These are phyloP conservation scores for Lepilemur septentrionalis DNA, from an alignment of 2,797 vertebrate species.

Conservation along the genomic window DNA sequence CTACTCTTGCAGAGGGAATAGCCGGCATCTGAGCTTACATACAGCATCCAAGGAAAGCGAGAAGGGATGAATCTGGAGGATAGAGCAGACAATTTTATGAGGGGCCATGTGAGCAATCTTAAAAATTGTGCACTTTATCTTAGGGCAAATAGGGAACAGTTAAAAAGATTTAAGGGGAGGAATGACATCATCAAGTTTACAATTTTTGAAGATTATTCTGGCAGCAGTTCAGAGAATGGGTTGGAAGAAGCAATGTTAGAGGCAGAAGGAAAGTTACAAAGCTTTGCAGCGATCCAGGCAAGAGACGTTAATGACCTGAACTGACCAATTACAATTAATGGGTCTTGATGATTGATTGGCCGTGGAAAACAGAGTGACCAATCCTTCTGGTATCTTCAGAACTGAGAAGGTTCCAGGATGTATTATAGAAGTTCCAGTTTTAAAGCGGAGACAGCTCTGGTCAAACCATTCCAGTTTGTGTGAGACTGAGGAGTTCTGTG, in stretches of 20 bases:
- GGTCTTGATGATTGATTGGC: neutral
- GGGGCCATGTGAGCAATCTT: neutral
- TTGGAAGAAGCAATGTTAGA: neutral
- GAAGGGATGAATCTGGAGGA: neutral
- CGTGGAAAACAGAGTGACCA: neutral
- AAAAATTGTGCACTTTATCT: neutral
- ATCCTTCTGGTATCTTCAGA: neutral
- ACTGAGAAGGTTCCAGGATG: neutral
- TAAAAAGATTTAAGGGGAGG: neutral
- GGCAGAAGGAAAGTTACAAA: neutral
- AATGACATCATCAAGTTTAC: neutral
- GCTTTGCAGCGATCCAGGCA: neutral
- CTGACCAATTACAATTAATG: neutral
- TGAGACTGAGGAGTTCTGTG: neutral
- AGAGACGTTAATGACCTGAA: neutral
- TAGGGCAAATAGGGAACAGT: neutral
- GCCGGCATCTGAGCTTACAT: neutral
- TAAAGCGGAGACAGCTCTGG: neutral
- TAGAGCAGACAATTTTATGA: conserved; percentile 28
- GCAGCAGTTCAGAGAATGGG: conserved; percentile 3
- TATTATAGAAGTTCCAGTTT: neutral
- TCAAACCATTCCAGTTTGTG: neutral
- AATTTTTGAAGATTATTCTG: conserved; percentile 25
- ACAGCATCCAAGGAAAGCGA: neutral
- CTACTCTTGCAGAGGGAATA: neutral